Conservation (phyloP, 2,113 vertebrate genomes). For the Chaetodon auriga region DNA sequence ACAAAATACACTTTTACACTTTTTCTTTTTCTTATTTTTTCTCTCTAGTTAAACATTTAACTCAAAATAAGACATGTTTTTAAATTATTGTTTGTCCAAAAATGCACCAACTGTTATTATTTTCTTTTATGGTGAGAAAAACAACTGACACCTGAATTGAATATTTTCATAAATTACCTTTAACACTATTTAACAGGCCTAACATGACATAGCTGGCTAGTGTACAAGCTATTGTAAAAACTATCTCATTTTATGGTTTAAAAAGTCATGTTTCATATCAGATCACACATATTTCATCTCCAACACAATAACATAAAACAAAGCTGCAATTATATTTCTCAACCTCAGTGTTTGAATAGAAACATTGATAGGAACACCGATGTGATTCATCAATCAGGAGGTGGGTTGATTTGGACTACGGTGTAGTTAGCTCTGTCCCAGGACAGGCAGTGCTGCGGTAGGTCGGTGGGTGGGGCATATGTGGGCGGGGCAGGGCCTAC, state of each 20-base stretch:
- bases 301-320: constrained; percentile 79
- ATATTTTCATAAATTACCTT: constrained; percentile 82
- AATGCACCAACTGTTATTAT: constrained; percentile 84
- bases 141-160: constrained; percentile 74
- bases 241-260: constrained; percentile 81
- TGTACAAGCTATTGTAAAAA: constrained; percentile 68
- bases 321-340: constrained; percentile 64
- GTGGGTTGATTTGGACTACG: constrained; percentile 55
- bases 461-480: constrained; percentile 47
- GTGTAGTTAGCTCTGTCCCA: constrained; percentile 55
- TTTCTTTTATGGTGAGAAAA: constrained; percentile 82
- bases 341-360: constrained; percentile 59
- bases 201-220: constrained; percentile 74
- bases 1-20: constrained; percentile 88
- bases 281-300: constrained; percentile 76
- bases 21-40: constrained; percentile 88
- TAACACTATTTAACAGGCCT: constrained; percentile 84
- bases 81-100: constrained; percentile 79
- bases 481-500: constrained; percentile 84
- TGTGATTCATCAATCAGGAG: constrained; percentile 58
- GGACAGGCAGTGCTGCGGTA: constrained; percentile 54
- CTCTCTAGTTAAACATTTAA: constrained; percentile 98
- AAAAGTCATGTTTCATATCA: constrained; percentile 81
- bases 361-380: constrained; percentile 70
- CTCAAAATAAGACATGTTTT: constrained; percentile 85